Base-by-base conservation (phyloP, 2,113 vertebrate species). In the Chloebia gouldiae region DNA sequence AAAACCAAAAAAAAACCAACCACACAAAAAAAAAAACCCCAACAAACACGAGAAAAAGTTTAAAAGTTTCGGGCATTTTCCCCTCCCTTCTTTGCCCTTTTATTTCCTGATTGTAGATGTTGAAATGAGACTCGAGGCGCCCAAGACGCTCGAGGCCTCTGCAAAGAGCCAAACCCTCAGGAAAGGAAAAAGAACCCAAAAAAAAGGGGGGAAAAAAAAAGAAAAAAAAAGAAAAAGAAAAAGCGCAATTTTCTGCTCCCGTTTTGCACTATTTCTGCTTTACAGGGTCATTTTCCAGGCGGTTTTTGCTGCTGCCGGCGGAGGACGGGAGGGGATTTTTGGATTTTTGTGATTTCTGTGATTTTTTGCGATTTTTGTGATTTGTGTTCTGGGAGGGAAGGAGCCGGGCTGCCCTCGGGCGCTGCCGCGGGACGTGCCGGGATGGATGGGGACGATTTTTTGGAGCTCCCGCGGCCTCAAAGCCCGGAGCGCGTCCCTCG, bases 221-320 rank as follows among this genome's bases (percentile, higher is more conserved):
- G 12, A 13, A 40, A 40, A 13, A 24, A 39, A 44, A 63, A 44
- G 37, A 13, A 21, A 9, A 24, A 2, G 22, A 14, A 30, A 17
- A 9, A 2, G 2, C 7, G 21, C 47, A 28, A 37, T 10, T 73
- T 61, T 45, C 70, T 8, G 13, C 37, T 83, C 21, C 59, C 82
- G 3, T 95, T 97, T 97, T 97, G 94, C 96, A 96, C 94, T 96
- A 96, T 83, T 79, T 59, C 76, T 59, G 54, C 49, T 81, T 37
- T 30, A 94, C 93, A 95, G 95, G 92, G 93, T 80, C 11, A 39
- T 24, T 31, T 8, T 16, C 56, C 37, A 7, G 9, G 2, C 19
- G 31, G 23, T 28, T 79, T 79, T 65, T n/a, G 76, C 61, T 44
- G 49, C 77, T 51, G 24, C 49, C 24, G 76, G 60, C 7, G 65